phyloP scores from a whole-genome alignment of 2,797 vertebrate species.

The Myiotriccus ornatus region DNA sequence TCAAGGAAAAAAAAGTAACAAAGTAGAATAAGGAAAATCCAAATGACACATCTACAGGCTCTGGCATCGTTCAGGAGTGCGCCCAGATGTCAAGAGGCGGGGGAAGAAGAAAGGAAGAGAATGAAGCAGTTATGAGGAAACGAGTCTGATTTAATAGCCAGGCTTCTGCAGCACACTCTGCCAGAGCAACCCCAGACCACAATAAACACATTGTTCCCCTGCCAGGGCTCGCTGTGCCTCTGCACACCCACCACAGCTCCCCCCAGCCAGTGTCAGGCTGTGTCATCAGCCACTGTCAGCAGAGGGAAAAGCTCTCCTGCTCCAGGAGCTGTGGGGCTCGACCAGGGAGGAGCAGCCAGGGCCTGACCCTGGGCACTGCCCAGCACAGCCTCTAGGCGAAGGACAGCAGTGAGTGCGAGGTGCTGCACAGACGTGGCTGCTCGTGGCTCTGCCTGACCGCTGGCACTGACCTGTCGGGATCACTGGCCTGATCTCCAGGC shows the following conservation, averaged over 20 bases:
- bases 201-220: slow-evolving; percentile 39
- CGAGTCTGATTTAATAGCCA: background rate
- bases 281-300: slow-evolving; percentile 14
- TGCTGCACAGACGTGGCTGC: fast-evolving
- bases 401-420: fast-evolving
- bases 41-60: background rate
- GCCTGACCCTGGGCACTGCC: fast-evolving
- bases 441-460: fast-evolving
- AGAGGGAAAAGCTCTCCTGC: background rate
- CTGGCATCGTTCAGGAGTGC: background rate
- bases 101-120: slow-evolving; percentile 1
- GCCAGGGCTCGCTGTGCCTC: slow-evolving; percentile 7
- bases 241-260: background rate
- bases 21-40: background rate
- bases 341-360: background rate
- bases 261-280: background rate
- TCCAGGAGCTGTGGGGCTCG: background rate
- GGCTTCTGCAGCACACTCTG: background rate
- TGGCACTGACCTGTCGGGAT: background rate
- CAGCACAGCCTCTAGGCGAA: background rate
- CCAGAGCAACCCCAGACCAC: background rate
- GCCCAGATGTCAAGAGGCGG: background rate
- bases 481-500: background rate
- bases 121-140: slow-evolving; percentile 26
- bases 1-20: background rate